Percentiles rank a stretch among this genome's conserved stretches.
Conservation (phyloP, 1,140 invertebrate species). For the Zaprionus africanus region DNA sequence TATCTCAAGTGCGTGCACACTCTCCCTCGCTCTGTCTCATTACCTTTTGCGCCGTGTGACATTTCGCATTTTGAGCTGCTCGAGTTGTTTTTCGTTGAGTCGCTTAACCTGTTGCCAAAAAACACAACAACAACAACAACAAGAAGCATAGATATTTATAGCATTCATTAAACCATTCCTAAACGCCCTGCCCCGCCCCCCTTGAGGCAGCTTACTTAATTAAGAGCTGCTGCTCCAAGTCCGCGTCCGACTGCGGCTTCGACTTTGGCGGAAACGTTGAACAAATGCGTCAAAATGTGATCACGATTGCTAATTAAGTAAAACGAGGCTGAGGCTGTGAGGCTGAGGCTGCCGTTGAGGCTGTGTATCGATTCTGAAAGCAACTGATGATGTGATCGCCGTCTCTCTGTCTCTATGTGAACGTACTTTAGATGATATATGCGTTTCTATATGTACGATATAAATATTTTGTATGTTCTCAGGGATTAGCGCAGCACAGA, state of each 20-base stretch:
- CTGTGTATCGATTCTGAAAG: slow-evolving; percentile 8
- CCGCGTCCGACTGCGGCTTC: not conserved
- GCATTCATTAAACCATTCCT: slow-evolving; percentile 38
- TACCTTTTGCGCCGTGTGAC: slow-evolving; percentile 34
- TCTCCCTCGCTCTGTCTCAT: slow-evolving; percentile 14
- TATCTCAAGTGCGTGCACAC: not conserved
- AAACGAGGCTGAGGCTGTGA: slow-evolving; percentile 47
- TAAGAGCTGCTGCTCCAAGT: slow-evolving; percentile 29
- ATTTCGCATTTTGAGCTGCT: slow-evolving; percentile 40
- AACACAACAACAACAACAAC: slow-evolving; percentile 18
- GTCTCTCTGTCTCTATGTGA: not conserved
- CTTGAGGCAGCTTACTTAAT: slow-evolving; percentile 15
- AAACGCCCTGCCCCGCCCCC: not conserved
- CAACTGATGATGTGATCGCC: slow-evolving; percentile 10
- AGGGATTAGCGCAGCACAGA: not conserved
- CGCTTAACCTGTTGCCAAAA: slow-evolving; percentile 66
- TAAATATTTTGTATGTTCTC: not conserved
- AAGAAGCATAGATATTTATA: slow-evolving; percentile 35
- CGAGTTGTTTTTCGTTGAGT: slow-evolving; percentile 18
- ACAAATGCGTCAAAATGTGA: slow-evolving; percentile 50
- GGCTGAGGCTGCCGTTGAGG: slow-evolving; percentile 10
- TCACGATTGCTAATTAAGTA: slow-evolving; percentile 56
- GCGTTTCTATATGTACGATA: not conserved
- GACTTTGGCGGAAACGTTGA: slow-evolving; percentile 44
- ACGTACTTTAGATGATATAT: not conserved